These are phyloP conservation scores for Darevskia mixta DNA, from an alignment of 2,797 vertebrate genomes.

Conservation along the genomic window DNA sequence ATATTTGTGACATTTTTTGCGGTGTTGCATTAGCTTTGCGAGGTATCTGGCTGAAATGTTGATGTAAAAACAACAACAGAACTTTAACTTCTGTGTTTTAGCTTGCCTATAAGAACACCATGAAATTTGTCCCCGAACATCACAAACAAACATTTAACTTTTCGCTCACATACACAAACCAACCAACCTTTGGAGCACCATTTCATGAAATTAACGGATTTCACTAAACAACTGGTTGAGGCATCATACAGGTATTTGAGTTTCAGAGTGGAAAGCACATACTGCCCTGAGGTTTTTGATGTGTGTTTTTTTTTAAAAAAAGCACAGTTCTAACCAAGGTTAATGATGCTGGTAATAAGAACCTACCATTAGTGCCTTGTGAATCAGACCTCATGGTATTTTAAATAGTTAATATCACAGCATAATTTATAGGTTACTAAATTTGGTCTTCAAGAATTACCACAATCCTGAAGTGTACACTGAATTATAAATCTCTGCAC, in stretches of 20 bases:
- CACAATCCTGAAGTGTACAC: constrained; percentile 56
- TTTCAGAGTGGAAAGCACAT: constrained; percentile 73
- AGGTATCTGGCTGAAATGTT: neutral
- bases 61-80: neutral
- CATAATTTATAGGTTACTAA: constrained; percentile 70
- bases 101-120: neutral
- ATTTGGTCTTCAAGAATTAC: constrained; percentile 75
- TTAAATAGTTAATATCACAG: constrained; percentile 81
- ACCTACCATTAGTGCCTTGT: constrained; percentile 74
- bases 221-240: constrained; percentile 68
- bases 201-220: constrained; percentile 76
- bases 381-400: constrained; percentile 79
- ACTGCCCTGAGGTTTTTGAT: constrained; percentile 58
- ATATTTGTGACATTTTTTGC: neutral
- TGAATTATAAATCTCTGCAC: constrained; percentile 15
- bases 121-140: constrained; percentile 3
- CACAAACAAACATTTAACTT: constrained; percentile 44
- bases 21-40: neutral
- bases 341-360: constrained; percentile 77
- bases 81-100: too few species aligned
- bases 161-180: neutral
- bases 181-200: constrained; percentile 31
- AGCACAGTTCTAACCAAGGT: constrained; percentile 79
- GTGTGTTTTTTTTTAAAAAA: neutral
- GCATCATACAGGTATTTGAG: constrained; percentile 72